A percentile compares a stretch with the other conserved stretches of the same genome.
These are phyloP conservation scores for Salminus brasiliensis DNA, from an alignment of 2,113 vertebrate species.

Conservation along the genomic window DNA sequence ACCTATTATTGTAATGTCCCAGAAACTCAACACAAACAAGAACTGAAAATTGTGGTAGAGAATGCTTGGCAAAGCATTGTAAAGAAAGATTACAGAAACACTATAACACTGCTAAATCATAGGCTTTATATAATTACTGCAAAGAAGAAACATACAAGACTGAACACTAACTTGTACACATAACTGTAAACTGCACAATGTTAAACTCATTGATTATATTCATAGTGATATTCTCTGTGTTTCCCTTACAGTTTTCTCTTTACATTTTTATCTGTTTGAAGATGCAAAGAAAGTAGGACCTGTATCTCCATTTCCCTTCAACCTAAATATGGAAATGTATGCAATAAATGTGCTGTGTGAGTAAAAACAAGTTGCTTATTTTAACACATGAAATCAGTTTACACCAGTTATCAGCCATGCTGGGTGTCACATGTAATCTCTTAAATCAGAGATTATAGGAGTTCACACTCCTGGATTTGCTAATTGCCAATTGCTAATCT, in stretches of 20 bases:
- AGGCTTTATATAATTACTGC: not conserved
- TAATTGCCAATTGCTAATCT: not conserved
- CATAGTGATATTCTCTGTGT: too few species aligned
- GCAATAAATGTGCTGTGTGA: not conserved
- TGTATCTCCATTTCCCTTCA: too few species aligned
- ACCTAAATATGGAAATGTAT: not conserved
- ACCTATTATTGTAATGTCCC: not conserved
- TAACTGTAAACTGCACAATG: not conserved
- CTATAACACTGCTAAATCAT: not conserved
- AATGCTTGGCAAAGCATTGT: not conserved
- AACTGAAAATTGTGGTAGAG: not conserved
- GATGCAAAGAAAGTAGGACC: too few species aligned
- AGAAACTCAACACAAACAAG: not conserved
- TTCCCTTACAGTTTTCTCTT: too few species aligned
- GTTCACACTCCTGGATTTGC: not conserved
- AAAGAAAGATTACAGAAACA: not conserved
- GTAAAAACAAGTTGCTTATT: not conserved
- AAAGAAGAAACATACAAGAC: not conserved
- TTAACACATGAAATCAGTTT: not conserved
- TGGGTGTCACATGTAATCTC: not conserved
- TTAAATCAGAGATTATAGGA: not conserved
- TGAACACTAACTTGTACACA: not conserved
- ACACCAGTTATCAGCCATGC: not conserved
- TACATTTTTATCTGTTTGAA: too few species aligned
- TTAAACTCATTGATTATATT: too few species aligned